Conservation (phyloP, 2,888 invertebrate genomes). For the Biston betularia region DNA sequence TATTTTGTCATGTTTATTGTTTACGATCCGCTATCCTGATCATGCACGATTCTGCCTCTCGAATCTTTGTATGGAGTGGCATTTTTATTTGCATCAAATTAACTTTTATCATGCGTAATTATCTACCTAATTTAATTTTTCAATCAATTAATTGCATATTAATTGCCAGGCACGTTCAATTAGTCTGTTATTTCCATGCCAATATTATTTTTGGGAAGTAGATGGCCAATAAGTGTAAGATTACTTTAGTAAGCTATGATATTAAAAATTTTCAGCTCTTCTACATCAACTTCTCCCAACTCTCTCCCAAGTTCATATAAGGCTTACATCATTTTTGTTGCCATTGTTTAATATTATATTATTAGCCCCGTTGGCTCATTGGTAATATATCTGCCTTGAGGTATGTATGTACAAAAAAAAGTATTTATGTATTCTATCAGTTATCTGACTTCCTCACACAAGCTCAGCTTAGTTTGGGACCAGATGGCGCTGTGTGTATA, state of each 20-base stretch:
- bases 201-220: background rate
- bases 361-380: too few relatives aligned
- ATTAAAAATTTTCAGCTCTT: background rate
- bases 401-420: too few relatives aligned
- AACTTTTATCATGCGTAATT: constrained; percentile 17
- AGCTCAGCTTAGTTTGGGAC: too few relatives aligned
- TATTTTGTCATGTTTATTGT: constrained; percentile 63
- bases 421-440: too few relatives aligned
- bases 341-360: too few relatives aligned
- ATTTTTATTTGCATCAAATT: constrained; percentile 19
- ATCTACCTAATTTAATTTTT: constrained; percentile 13
- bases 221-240: background rate
- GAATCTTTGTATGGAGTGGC: constrained; percentile 37
- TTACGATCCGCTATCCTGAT: constrained; percentile 49
- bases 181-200: background rate
- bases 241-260: background rate
- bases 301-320: too few relatives aligned
- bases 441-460: too few relatives aligned
- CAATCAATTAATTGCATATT: constrained; percentile 15
- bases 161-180: background rate
- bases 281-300: too few relatives aligned
- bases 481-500: too few relatives aligned
- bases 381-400: too few relatives aligned
- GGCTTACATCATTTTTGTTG: too few relatives aligned
- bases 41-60: constrained; percentile 29